These are phyloP conservation scores for Nomada fabriciana DNA, from an alignment of 2,888 invertebrate species.

Conservation along the genomic window DNA sequence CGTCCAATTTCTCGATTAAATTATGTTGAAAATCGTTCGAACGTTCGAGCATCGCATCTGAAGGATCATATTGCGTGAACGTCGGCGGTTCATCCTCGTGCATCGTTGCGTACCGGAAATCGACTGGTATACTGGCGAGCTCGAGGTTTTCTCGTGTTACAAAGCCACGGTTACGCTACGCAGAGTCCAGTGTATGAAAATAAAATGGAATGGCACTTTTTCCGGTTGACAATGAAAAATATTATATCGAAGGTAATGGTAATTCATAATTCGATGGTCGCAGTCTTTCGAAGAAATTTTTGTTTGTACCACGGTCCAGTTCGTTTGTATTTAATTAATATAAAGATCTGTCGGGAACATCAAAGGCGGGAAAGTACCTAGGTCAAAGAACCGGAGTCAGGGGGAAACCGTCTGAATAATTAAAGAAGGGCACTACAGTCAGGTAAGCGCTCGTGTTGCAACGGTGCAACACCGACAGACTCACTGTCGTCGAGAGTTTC, in stretches of 20 bases:
- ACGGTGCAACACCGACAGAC: constrained; percentile 46
- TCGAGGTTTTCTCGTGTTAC: constrained; percentile 57
- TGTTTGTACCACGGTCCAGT: background rate
- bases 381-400: constrained; percentile 30
- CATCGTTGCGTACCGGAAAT: constrained; percentile 50
- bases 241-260: too few species aligned
- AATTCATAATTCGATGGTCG: too few species aligned
- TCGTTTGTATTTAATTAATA: background rate
- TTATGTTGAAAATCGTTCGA: background rate
- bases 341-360: background rate
- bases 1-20: background rate
- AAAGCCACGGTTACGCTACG: constrained; percentile 49
- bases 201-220: background rate
- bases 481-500: constrained; percentile 64
- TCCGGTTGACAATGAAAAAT: too few species aligned
- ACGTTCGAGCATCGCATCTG: background rate
- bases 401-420: constrained; percentile 46
- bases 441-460: constrained; percentile 40
- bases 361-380: background rate
- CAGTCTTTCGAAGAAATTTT: too few species aligned
- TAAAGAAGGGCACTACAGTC: constrained; percentile 53
- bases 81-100: constrained; percentile 3
- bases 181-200: constrained; percentile 10
- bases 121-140: constrained; percentile 45
- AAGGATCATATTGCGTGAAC: constrained; percentile 31